Conservation (phyloP, 2,888 invertebrate genomes). For the Scaptomyza cyrtandrae region DNA sequence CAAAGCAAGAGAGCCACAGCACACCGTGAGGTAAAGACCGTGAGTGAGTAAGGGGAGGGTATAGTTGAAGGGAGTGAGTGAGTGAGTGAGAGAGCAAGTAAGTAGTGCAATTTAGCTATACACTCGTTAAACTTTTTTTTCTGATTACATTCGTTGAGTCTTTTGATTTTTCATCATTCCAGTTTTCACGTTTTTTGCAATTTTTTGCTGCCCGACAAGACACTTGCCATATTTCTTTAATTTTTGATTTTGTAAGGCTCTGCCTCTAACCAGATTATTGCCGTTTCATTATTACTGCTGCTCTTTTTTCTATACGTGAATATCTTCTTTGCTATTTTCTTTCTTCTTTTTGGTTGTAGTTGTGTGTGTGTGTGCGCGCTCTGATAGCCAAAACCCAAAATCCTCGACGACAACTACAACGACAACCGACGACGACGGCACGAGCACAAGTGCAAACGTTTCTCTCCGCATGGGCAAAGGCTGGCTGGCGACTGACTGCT, state of each 20-base stretch:
- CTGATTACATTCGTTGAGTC: constrained; percentile 42
- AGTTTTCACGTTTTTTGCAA: constrained; percentile 35
- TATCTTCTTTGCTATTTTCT: constrained; percentile 50
- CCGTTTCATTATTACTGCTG: constrained; percentile 55
- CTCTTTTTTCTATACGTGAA: constrained; percentile 60
- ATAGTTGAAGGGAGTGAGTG: constrained; percentile 7
- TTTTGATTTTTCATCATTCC: constrained; percentile 35
- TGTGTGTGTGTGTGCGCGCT: constrained; percentile 53
- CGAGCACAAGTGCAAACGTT: constrained; percentile 67
- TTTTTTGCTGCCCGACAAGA: constrained; percentile 27
- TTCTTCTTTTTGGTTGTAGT: constrained; percentile 22
- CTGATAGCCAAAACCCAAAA: constrained; percentile 71
- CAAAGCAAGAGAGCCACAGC: constrained; percentile 41
- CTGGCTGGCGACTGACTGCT: constrained; percentile 69
- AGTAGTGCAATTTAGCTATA: constrained; percentile 57
- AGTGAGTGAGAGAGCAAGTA: constrained; percentile 23
- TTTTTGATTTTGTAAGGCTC: constrained; percentile 16
- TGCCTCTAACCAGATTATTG: constrained; percentile 61
- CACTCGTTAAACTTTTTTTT: constrained; percentile 37
- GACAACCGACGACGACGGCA: constrained; percentile 44
- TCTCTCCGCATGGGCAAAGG: constrained; percentile 73
- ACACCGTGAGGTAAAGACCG: constrained; percentile 30
- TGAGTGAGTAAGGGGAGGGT: constrained; percentile 12
- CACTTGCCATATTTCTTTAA: constrained; percentile 43
- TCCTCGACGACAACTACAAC: constrained; percentile 65